These are phyloP conservation scores for Ovis canadensis DNA, from an alignment of 2,113 vertebrate species.

Conservation along the genomic window DNA sequence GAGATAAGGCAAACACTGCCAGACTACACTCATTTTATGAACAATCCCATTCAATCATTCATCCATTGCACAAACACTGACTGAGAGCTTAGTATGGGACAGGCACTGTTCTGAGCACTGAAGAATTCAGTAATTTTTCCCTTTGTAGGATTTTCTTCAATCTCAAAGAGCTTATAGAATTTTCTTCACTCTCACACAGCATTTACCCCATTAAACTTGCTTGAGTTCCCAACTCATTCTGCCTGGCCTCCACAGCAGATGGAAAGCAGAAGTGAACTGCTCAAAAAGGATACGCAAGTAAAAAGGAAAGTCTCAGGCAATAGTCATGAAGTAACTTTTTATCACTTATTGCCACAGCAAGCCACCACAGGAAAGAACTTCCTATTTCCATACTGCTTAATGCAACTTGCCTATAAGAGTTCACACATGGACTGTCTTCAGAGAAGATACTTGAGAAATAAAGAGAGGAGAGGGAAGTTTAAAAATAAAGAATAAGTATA, in stretches of 20 bases:
- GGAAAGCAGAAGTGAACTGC: conserved; percentile 69
- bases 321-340: conserved; percentile 68
- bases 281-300: conserved; percentile 37
- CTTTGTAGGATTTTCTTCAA: background rate
- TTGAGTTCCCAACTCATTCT: background rate
- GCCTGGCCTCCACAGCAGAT: background rate
- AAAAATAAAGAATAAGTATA: background rate
- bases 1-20: background rate
- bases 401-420: background rate
- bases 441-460: background rate
- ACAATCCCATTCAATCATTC: background rate
- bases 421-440: background rate
- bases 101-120: background rate
- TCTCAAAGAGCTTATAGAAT: background rate
- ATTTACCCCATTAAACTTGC: background rate
- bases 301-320: conserved; percentile 73
- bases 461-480: background rate
- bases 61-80: background rate
- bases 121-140: background rate
- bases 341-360: conserved; percentile 70
- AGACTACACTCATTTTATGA: background rate
- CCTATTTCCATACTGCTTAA: conserved; percentile 59
- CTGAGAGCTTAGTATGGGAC: background rate
- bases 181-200: background rate
- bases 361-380: conserved; percentile 56